Percentiles rank a stretch among this genome's conserved stretches.
Evolutionary conservation across 2,113 vertebrate genomes (phyloP).

Genomic region (Pelobates fuscus): DNA sequence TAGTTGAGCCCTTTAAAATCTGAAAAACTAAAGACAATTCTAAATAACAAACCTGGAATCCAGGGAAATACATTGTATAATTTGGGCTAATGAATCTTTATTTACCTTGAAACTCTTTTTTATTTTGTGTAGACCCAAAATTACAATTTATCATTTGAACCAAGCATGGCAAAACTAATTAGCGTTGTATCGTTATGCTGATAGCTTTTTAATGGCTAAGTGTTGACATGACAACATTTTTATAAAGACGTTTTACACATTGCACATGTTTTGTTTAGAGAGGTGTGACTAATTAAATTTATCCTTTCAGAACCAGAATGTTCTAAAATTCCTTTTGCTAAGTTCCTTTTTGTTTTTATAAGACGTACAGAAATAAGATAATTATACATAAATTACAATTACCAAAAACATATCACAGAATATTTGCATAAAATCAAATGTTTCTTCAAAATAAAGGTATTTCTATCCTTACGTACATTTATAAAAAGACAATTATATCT

Average conservation of each 20-base stretch:
- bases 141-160: constrained; percentile 13
- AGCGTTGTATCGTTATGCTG: constrained; percentile 32
- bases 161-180: constrained; percentile 33
- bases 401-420: constrained; percentile 27
- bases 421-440: constrained; percentile 38
- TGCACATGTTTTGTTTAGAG: constrained; percentile 36
- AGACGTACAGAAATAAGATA: constrained; percentile 28
- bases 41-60: background rate
- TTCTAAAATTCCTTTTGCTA: constrained; percentile 27
- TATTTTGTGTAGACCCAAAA: constrained; percentile 1
- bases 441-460: constrained; percentile 30
- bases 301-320: constrained; percentile 27
- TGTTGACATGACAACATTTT: constrained; percentile 48
- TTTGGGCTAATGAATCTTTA: background rate
- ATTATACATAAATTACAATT: constrained; percentile 45
- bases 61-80: background rate
- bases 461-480: constrained; percentile 17
- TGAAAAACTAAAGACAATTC: too few species aligned
- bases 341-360: constrained; percentile 26
- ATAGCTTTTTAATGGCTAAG: constrained; percentile 32
- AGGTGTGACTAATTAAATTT: constrained; percentile 49
- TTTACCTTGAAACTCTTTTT: constrained; percentile 1
- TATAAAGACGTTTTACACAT: constrained; percentile 18
- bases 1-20: too few species aligned
- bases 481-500: constrained; percentile 18